Conservation (phyloP, 1,140 invertebrate species). For the Babylonia areolata region DNA sequence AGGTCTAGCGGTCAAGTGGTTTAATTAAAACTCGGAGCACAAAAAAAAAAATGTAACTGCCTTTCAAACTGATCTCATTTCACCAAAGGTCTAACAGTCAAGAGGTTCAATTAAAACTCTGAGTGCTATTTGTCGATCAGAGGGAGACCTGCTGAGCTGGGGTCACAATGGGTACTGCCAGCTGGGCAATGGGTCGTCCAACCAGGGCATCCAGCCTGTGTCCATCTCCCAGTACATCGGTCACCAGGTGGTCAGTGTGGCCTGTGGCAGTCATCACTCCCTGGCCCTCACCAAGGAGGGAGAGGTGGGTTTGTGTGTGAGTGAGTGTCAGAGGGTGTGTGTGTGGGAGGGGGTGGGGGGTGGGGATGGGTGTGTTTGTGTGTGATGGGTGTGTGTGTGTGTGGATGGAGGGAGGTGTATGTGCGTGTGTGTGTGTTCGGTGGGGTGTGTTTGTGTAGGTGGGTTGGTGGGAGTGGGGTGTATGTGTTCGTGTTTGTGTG, state of each 20-base stretch:
- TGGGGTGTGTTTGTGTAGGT: not conserved
- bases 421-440: not conserved
- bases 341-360: not conserved
- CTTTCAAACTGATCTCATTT: no score
- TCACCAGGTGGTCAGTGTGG: constrained; percentile 79
- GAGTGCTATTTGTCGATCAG: no score
- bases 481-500: not conserved
- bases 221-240: constrained; percentile 77
- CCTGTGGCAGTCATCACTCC: constrained; percentile 83
- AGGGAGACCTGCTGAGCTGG: constrained; percentile 82
- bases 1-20: no score
- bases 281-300: constrained; percentile 81
- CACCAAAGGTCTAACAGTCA: no score
- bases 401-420: no score
- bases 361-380: not conserved
- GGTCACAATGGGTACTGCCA: constrained; percentile 82
- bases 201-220: constrained; percentile 78
- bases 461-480: not conserved
- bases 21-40: no score
- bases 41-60: no score
- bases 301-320: constrained; percentile 76
- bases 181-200: constrained; percentile 81
- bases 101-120: no score
- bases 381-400: not conserved
- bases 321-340: not conserved